These are phyloP conservation scores for Nomada lathburiana DNA, from an alignment of 2,888 invertebrate species.

Conservation along the genomic window DNA sequence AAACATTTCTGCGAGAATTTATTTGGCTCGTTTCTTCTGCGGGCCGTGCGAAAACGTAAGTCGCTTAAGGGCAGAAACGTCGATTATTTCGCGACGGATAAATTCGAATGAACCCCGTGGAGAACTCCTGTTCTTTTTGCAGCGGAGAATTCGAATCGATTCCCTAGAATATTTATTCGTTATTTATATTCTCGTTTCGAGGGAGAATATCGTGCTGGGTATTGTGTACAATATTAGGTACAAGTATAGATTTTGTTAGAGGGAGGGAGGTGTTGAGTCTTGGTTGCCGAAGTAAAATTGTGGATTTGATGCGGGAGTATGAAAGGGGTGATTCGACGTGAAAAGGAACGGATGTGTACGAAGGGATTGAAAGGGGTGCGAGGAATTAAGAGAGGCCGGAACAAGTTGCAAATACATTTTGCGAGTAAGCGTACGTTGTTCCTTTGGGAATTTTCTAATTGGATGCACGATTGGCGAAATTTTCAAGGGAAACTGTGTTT, in stretches of 20 bases:
- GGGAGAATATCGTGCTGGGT: not conserved
- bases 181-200: too few species aligned
- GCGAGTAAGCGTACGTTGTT: not conserved
- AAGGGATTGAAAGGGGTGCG: not conserved
- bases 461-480: not conserved
- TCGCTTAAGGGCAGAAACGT: not conserved
- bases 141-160: conserved; percentile 3
- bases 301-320: too few species aligned
- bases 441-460: not conserved
- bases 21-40: conserved; percentile 25
- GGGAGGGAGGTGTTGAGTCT: too few species aligned
- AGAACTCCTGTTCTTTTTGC: not conserved
- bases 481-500: not conserved
- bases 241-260: too few species aligned
- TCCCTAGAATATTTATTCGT: not conserved
- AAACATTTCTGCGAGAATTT: conserved; percentile 47
- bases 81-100: conserved; percentile 10
- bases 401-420: not conserved
- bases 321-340: too few species aligned
- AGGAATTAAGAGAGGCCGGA: not conserved
- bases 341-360: too few species aligned
- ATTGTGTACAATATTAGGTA: not conserved
- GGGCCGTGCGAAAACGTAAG: conserved; percentile 6
- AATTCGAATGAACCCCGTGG: conserved; percentile 1
- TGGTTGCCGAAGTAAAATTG: too few species aligned